Base-by-base conservation (phyloP, 2,113 vertebrate species). In the Chamaetylas fuelleborni region DNA sequence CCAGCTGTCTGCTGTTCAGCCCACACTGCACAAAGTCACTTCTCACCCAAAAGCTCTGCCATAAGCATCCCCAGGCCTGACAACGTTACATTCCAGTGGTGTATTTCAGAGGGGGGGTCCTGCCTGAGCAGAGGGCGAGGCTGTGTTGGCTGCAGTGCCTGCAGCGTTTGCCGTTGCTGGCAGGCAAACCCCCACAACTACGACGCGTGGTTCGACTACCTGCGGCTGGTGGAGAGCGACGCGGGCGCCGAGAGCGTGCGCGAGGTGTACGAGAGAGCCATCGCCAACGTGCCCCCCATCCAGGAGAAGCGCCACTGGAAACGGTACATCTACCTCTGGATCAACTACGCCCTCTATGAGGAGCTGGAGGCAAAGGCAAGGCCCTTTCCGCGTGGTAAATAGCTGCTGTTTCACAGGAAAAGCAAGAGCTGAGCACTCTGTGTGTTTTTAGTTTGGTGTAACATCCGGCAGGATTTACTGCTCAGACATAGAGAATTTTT, bases 171-270 rank as follows among this genome's bases (percentile, higher is more conserved):
- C 50, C 10, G 1, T 61, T 72, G 36, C 45, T 50, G 90, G 17
- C 87, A 99, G 99, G 99, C 99, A 1, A 99, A 99, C 96, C 99
- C 99, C 10, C 99, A 99, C 93, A 99, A 99, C 95, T 99, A 99
- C 0, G 99, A 99, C 6, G 99, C 99, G 0, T 99, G 99, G 99
- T 99, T 99, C 15, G 99, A 99, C 91, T 99, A 99, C 94, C 97
- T 99, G 67, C 98, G 99, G 9, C 94, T 99, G 95, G 98, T 99
- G 93, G 99, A 99, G 97, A 99, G 99, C 4, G 99, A 99, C 3
- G 93, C 98, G 0, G 98, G 99, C 26, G 92, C 98, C 0, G 99
- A 99, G 80, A 98, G 98, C 0, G 99, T 99, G 29, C 96, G 99
- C 7, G 99, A 99, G 62, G 98, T 99, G 31, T 99, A 99, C 2